Evolutionary conservation across 2,113 vertebrate species (phyloP).

Genomic region (Stigmatopora argus): DNA sequence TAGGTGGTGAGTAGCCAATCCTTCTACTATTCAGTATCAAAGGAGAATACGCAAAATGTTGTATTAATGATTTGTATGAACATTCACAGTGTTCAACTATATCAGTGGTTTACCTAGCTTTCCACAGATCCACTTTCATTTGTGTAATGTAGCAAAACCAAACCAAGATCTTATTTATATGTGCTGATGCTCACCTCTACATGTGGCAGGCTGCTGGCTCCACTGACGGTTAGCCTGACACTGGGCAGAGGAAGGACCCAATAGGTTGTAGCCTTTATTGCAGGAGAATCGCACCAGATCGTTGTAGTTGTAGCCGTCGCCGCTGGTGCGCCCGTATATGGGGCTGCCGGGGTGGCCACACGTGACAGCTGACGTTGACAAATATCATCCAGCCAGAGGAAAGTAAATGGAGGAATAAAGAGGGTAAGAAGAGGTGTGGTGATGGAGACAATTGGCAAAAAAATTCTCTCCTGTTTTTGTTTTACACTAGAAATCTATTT

Average conservation of each 20-base stretch:
- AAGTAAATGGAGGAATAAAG: conserved; percentile 1
- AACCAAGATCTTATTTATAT: conserved; percentile 14
- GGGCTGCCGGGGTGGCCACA: conserved; percentile 96
- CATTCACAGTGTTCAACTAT: background rate
- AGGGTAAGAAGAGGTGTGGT: conserved; percentile 15
- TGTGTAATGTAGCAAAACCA: background rate
- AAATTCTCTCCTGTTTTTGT: too few relatives aligned
- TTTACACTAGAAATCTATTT: background rate
- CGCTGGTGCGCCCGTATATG: conserved; percentile 91
- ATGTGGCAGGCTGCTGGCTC: conserved; percentile 89
- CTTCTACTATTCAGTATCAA: background rate
- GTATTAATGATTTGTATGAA: background rate
- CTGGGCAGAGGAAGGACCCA: conserved; percentile 89
- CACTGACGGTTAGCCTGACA: conserved; percentile 91
- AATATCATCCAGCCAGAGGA: background rate
- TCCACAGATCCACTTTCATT: background rate
- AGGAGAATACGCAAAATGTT: background rate
- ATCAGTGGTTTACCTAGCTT: background rate
- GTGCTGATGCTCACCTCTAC: conserved; percentile 78
- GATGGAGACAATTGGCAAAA: background rate
- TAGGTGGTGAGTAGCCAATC: background rate
- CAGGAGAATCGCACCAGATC: conserved; percentile 90
- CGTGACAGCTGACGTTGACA: conserved; percentile 78
- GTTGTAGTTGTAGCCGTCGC: conserved; percentile 93
- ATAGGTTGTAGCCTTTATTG: conserved; percentile 89